Conservation (phyloP, 2,797 vertebrate species). For the Siniperca undulata region DNA sequence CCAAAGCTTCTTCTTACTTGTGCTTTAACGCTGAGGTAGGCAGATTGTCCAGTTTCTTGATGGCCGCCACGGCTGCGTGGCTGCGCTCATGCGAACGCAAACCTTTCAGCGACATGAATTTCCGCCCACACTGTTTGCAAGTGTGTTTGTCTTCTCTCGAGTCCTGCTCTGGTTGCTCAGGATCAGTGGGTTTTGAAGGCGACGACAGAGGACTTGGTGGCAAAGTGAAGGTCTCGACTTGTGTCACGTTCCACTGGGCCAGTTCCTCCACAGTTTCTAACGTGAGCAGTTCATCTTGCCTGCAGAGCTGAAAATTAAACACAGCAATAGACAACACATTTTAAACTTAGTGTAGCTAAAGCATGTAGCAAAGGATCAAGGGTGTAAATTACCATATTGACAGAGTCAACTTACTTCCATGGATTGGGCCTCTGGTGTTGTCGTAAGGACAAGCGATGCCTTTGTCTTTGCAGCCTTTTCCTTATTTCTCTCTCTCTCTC, state of each 20-base stretch:
- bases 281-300: conserved; percentile 15
- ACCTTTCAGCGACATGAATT: conserved; percentile 91
- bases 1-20: conserved; percentile 84
- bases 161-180: conserved; percentile 52
- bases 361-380: background rate
- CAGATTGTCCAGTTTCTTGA: conserved; percentile 86
- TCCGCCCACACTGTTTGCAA: conserved; percentile 88
- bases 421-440: conserved; percentile 82
- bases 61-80: conserved; percentile 90
- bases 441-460: conserved; percentile 79
- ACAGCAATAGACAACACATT: background rate
- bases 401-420: conserved; percentile 84
- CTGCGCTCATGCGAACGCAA: conserved; percentile 92
- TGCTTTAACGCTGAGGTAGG: conserved; percentile 86
- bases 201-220: conserved; percentile 15
- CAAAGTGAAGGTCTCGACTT: conserved; percentile 9
- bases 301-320: conserved; percentile 44
- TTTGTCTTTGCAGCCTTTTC: conserved; percentile 80
- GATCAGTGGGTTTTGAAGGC: background rate
- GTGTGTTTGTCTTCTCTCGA: conserved; percentile 73
- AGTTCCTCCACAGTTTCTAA: conserved; percentile 36
- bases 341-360: background rate
- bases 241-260: background rate
- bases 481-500: conserved; percentile 80
- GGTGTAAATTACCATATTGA: background rate